Percentiles rank a stretch among this genome's conserved stretches.
phyloP scores from a whole-genome alignment of 2,113 vertebrate genomes.

The Sigmodon hispidus region DNA sequence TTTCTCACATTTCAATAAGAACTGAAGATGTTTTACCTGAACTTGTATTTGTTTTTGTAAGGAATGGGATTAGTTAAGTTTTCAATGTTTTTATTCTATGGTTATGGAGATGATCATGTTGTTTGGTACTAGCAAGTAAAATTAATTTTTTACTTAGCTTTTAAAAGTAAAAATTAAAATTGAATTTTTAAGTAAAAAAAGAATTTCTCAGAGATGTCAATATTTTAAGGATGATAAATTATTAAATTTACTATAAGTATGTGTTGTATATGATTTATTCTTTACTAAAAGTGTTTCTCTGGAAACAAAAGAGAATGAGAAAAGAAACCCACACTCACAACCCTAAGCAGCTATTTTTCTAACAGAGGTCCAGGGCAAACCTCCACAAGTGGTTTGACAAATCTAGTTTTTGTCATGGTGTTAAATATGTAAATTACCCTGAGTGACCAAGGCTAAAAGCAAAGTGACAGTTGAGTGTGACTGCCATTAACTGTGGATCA shows the following conservation, averaged over 20 bases:
- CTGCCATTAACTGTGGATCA: conserved; percentile 88
- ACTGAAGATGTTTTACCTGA: neutral
- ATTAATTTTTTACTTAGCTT: neutral
- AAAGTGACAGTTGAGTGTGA: conserved; percentile 87
- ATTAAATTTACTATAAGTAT: conserved; percentile 53
- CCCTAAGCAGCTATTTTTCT: neutral
- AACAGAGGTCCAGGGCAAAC: neutral
- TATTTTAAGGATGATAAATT: conserved; percentile 50
- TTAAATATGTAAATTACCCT: conserved; percentile 84
- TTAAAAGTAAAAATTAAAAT: neutral
- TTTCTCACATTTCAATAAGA: neutral
- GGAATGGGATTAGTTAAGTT: neutral
- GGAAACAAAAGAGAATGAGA: conserved; percentile 21
- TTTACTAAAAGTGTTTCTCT: conserved; percentile 53
- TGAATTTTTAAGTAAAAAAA: neutral
- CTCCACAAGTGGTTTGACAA: conserved; percentile 69
- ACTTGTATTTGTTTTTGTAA: neutral
- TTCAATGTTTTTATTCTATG: neutral
- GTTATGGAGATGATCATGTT: neutral
- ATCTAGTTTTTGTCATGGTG: conserved; percentile 58
- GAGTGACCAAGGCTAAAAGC: conserved; percentile 82
- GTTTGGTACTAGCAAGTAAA: neutral
- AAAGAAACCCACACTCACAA: neutral
- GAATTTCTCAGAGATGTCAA: neutral
- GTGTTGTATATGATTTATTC: neutral